Base-by-base conservation (phyloP, 2,797 vertebrate genomes). In the Chaetophractus vellerosus region DNA sequence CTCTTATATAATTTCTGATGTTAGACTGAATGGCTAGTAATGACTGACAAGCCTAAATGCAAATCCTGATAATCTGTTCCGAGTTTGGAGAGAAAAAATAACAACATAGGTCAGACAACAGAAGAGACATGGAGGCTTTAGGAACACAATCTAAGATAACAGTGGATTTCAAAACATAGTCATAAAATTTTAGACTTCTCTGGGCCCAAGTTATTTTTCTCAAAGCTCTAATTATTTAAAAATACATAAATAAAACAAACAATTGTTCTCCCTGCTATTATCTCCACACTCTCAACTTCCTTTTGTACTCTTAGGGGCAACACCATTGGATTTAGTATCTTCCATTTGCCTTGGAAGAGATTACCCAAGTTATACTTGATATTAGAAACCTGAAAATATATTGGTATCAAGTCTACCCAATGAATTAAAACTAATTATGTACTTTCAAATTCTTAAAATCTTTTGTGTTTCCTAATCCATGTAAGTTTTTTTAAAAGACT, bases 181-280 rank as follows among this genome's bases (percentile, higher is more conserved):
- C 50, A 95, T 52, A 93, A 79, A 92, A 28, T 88, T 90, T 66
- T 84, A 68, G 74, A 4, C 21, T 55, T 92, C 50, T 86, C 61
- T 31, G 28, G 50, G 21, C 28, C n/a, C 69, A 85, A 63, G 18
- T 57, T 90, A 69, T 45, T 79, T 83, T 83, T 52, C 36, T 90
- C 45, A 79, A 74, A 61, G 68, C 15, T 69, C 52, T 79, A 55
- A 68, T 76, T 50, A 76, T 68, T 66, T 71, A 91, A 94, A 95
- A 89, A 19, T 50, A 41, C n/a, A 68, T 36, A 48, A 52, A 63
- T 69, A 61, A 92, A 93, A 63, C 63, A 61, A 92, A 93, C 3
- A 68, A 76, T 38, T 89, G 33, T 61, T 92, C 41, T 69, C 16
- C 23, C 24, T n/a, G 15, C 4, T 45, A 75, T 33, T 69, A 50